phyloP scores from a whole-genome alignment of 2,888 invertebrate species.

The Bellardia bayeri region DNA sequence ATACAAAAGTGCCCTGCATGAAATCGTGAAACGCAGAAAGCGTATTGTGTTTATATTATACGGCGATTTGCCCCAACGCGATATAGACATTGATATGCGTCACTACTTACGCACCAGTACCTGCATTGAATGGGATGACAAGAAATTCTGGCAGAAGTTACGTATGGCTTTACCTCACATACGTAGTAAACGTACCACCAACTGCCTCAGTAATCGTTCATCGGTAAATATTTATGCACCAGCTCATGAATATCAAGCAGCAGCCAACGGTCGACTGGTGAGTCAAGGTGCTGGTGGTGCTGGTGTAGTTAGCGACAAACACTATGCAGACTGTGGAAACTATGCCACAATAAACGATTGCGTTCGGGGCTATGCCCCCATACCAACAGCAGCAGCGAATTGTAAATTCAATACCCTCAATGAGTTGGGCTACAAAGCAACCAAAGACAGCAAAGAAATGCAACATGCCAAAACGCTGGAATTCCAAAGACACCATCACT shows the following conservation, averaged over 20 bases:
- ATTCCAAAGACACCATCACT: slow-evolving; percentile 80
- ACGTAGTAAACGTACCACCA: slow-evolving; percentile 79
- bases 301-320: slow-evolving; percentile 77
- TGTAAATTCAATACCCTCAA: slow-evolving; percentile 83
- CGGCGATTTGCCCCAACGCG: slow-evolving; percentile 94
- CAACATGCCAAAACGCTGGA: slow-evolving; percentile 80
- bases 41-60: slow-evolving; percentile 95
- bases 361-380: slow-evolving; percentile 81
- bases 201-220: slow-evolving; percentile 83
- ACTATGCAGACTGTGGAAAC: slow-evolving; percentile 83
- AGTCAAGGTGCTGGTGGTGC: slow-evolving; percentile 74
- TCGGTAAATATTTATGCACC: slow-evolving; percentile 90
- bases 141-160: slow-evolving; percentile 98
- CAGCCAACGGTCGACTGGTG: slow-evolving; percentile 74
- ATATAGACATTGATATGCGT: slow-evolving; percentile 95
- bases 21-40: slow-evolving; percentile 93
- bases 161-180: slow-evolving; percentile 93
- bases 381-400: slow-evolving; percentile 81
- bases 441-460: slow-evolving; percentile 73
- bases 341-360: slow-evolving; percentile 84
- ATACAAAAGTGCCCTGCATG: slow-evolving; percentile 96
- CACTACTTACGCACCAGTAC: slow-evolving; percentile 95
- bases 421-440: slow-evolving; percentile 77
- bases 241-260: slow-evolving; percentile 82
- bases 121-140: slow-evolving; percentile 96